Conservation (phyloP, 1,140 invertebrate species). For the Pseudomyrmex flavicornis region DNA sequence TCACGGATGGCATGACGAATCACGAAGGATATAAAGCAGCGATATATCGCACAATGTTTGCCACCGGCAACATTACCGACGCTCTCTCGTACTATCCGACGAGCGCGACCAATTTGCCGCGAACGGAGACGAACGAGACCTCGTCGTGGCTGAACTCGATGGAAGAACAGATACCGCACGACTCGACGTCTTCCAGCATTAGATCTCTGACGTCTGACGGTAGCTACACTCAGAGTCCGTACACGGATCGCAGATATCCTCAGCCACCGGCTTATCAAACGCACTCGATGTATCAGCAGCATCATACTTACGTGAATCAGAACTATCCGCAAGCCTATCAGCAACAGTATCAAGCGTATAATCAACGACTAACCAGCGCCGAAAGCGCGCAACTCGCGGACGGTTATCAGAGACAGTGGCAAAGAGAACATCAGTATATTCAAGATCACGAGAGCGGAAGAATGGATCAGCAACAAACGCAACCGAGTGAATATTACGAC, state of each 20-base stretch:
- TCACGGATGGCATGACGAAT: conserved; percentile 86
- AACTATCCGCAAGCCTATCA: conserved; percentile 80
- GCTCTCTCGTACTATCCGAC: conserved; percentile 91
- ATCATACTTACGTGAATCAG: conserved; percentile 81
- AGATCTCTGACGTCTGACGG: conserved; percentile 86
- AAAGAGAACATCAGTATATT: conserved; percentile 80
- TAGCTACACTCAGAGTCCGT: conserved; percentile 87
- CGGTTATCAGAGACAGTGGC: conserved; percentile 81
- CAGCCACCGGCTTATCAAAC: conserved; percentile 81
- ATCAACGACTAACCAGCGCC: conserved; percentile 72
- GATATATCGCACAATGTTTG: conserved; percentile 89
- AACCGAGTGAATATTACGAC: conserved; percentile 84
- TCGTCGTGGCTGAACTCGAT: conserved; percentile 86
- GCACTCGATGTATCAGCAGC: conserved; percentile 73
- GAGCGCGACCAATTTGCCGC: conserved; percentile 86
- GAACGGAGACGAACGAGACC: conserved; percentile 86
- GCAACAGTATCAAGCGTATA: conserved; percentile 81
- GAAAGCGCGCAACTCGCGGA: conserved; percentile 79
- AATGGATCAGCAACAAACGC: conserved; percentile 85
- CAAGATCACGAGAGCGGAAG: conserved; percentile 76
- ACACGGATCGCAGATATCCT: conserved; percentile 86
- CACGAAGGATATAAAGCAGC: conserved; percentile 89
- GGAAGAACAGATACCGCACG: conserved; percentile 86
- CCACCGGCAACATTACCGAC: conserved; percentile 90
- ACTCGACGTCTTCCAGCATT: conserved; percentile 87